Evolutionary conservation across 2,888 invertebrate genomes (phyloP).

Genomic region (Lasioglossum villosulum): DNA sequence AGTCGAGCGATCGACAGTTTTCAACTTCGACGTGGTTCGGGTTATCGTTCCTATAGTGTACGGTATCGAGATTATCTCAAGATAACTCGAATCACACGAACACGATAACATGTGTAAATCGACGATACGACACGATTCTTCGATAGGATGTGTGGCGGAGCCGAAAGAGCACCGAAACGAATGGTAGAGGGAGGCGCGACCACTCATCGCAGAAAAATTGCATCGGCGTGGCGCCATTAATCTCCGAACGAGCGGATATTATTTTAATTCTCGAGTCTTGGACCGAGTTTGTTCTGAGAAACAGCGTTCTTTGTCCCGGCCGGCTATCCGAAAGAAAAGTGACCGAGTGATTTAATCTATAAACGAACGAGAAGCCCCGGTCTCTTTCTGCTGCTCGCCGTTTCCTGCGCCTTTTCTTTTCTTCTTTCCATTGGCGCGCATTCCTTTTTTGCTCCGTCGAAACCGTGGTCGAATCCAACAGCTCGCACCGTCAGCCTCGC

Average conservation of each 20-base stretch:
- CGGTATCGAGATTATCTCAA: neutral
- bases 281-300: conserved; percentile 78
- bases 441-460: conserved; percentile 63
- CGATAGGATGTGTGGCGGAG: neutral
- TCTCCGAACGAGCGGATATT: conserved; percentile 81
- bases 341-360: conserved; percentile 77
- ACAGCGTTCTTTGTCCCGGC: conserved; percentile 78
- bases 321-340: conserved; percentile 78
- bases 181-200: conserved; percentile 14
- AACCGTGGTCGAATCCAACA: conserved; percentile 33
- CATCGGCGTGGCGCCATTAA: conserved; percentile 79
- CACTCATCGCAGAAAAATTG: conserved; percentile 74
- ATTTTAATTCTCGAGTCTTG: conserved; percentile 80
- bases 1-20: neutral
- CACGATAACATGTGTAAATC: neutral
- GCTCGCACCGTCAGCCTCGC: conserved; percentile 23
- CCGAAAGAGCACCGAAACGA: conserved; percentile 12
- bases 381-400: conserved; percentile 59
- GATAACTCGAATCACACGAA: neutral
- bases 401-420: conserved; percentile 50
- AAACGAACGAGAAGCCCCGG: conserved; percentile 64
- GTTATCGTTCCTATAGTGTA: neutral
- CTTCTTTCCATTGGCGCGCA: conserved; percentile 56
- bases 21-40: neutral
- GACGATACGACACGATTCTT: conserved; percentile 4